phyloP scores from a whole-genome alignment of 2,888 invertebrate genomes.

The Drosophila imparisetae region DNA sequence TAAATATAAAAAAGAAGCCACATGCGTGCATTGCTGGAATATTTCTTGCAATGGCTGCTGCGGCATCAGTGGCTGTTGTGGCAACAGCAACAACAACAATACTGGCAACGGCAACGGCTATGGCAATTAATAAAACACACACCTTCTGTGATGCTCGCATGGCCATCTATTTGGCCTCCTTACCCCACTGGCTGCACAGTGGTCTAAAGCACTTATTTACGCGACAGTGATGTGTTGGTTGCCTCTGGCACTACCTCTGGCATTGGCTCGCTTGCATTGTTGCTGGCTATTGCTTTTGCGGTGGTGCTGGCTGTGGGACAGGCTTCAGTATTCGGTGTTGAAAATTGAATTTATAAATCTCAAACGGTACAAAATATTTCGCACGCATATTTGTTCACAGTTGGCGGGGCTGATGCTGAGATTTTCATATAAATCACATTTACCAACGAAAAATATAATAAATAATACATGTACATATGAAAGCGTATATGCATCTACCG shows the following conservation, averaged over 20 bases:
- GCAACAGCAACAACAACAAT: constrained; percentile 46
- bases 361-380: constrained; percentile 78
- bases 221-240: constrained; percentile 46
- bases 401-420: constrained; percentile 55
- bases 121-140: constrained; percentile 79
- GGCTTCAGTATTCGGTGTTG: constrained; percentile 30
- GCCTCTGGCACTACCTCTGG: constrained; percentile 24
- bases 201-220: constrained; percentile 76
- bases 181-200: constrained; percentile 63
- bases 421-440: constrained; percentile 79
- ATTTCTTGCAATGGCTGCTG: constrained; percentile 57
- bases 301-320: background rate
- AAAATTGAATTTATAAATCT: constrained; percentile 76
- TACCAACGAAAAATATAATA: constrained; percentile 74
- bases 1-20: constrained; percentile 42
- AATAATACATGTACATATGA: constrained; percentile 61
- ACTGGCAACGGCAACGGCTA: constrained; percentile 39
- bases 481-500: constrained; percentile 38
- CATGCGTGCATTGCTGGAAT: constrained; percentile 79
- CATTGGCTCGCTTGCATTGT: constrained; percentile 14
- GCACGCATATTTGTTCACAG: constrained; percentile 53
- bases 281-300: constrained; percentile 19
- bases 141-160: constrained; percentile 66
- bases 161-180: constrained; percentile 7
- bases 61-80: constrained; percentile 53